phyloP scores from a whole-genome alignment of 2,888 invertebrate species.

The Opisthograptis luteolata region DNA sequence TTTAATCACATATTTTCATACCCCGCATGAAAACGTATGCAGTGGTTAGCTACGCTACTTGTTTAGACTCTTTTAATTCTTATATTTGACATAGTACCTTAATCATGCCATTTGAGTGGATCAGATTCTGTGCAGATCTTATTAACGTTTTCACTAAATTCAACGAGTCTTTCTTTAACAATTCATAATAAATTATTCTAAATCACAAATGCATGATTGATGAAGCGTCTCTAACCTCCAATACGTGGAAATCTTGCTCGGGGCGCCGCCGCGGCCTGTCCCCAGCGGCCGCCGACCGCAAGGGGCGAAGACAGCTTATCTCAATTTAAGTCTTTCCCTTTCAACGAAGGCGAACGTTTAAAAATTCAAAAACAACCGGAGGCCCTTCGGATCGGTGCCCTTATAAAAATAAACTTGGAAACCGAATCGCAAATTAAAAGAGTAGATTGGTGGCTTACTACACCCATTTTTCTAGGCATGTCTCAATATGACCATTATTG shows the following conservation, averaged over 20 bases:
- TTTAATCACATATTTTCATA: no score
- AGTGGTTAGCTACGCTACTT: no score
- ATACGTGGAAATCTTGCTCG: slow-evolving; percentile 44
- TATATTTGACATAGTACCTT: no score
- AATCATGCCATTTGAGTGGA: no score
- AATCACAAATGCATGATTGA: slow-evolving; percentile 24
- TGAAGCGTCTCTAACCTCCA: slow-evolving; percentile 26
- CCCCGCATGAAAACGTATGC: no score
- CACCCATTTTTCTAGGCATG: not conserved
- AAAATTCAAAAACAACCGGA: slow-evolving; percentile 65
- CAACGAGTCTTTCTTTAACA: not conserved
- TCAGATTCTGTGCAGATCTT: no score
- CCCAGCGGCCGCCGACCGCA: slow-evolving; percentile 32
- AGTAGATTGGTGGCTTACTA: slow-evolving; percentile 16
- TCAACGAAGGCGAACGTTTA: slow-evolving; percentile 50
- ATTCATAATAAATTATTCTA: slow-evolving; percentile 13
- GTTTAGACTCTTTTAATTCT: no score
- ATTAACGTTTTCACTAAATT: no score
- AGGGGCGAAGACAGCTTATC: slow-evolving; percentile 63
- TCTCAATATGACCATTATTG: no score
- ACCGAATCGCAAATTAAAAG: slow-evolving; percentile 18
- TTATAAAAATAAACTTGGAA: slow-evolving; percentile 47
- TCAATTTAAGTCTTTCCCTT: slow-evolving; percentile 68
- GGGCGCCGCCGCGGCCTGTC: slow-evolving; percentile 24
- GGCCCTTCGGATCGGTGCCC: slow-evolving; percentile 50